These are phyloP conservation scores for Nasonia longicornis DNA, from an alignment of 1,140 invertebrate genomes.

Conservation along the genomic window DNA sequence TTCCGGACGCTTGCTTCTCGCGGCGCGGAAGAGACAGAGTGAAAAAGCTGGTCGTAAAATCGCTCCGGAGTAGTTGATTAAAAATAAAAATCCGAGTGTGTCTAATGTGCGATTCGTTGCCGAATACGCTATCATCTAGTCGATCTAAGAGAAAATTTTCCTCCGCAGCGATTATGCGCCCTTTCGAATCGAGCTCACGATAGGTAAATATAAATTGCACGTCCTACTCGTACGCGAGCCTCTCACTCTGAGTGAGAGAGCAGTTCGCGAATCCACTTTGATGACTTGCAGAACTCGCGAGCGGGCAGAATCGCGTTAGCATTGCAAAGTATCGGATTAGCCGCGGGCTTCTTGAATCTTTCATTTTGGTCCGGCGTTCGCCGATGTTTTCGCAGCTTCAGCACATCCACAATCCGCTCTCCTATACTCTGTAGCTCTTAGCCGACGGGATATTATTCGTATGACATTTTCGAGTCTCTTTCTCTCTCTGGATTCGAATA, in stretches of 20 bases:
- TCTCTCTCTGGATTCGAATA: background rate
- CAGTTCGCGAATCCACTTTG: background rate
- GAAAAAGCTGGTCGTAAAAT: background rate
- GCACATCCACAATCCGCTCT: constrained; percentile 19
- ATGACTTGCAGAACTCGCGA: constrained; percentile 18
- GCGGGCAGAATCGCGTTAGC: constrained; percentile 38
- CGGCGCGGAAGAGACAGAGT: background rate
- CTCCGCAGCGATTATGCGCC: too few relatives aligned
- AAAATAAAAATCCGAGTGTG: constrained; percentile 32
- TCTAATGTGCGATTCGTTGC: constrained; percentile 3
- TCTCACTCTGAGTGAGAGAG: too few relatives aligned
- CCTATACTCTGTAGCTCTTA: background rate
- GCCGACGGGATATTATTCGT: background rate
- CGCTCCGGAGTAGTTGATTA: constrained; percentile 11
- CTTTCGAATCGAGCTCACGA: too few relatives aligned
- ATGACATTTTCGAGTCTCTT: constrained; percentile 10
- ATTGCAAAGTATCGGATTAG: constrained; percentile 55
- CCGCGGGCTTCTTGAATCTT: constrained; percentile 48
- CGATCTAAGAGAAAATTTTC: too few relatives aligned
- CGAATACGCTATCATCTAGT: too few relatives aligned
- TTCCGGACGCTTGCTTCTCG: constrained; percentile 44
- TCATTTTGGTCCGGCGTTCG: constrained; percentile 39
- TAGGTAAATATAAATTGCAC: too few relatives aligned
- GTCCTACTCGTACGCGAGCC: too few relatives aligned
- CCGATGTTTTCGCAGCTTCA: constrained; percentile 46